Evolutionary conservation across 2,888 invertebrate species (phyloP).

Genomic region (Macrostomum cliftonense): DNA sequence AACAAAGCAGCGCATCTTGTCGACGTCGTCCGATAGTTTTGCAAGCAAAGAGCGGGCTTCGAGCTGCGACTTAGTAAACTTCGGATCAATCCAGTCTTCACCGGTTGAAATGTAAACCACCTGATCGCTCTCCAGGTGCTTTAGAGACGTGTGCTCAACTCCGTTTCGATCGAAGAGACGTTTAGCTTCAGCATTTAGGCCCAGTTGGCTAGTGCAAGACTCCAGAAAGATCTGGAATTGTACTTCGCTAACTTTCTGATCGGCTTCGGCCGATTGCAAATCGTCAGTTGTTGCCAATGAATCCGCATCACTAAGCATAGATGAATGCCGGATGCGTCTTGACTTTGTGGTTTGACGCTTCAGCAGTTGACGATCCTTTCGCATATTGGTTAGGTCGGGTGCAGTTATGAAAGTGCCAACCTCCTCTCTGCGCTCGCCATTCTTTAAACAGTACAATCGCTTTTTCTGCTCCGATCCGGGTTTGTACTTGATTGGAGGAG

Average conservation of each 20-base stretch:
- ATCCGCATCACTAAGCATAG: not conserved
- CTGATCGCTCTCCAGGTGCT: conserved; percentile 25
- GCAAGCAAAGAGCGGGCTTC: conserved; percentile 27
- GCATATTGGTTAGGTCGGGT: conserved; percentile 31
- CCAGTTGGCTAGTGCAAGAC: conserved; percentile 26
- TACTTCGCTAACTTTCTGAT: conserved; percentile 6
- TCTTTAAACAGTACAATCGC: conserved; percentile 26
- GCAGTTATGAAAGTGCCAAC: conserved; percentile 27
- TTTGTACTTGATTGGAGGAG: conserved; percentile 22
- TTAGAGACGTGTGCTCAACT: conserved; percentile 28
- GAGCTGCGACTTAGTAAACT: conserved; percentile 27
- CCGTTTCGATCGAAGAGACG: conserved; percentile 32
- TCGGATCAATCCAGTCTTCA: conserved; percentile 33
- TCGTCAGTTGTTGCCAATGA: conserved; percentile 10
- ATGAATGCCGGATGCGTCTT: too few relatives aligned
- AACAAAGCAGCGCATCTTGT: conserved; percentile 31
- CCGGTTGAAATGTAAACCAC: conserved; percentile 32
- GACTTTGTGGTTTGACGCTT: too few relatives aligned
- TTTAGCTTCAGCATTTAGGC: conserved; percentile 32
- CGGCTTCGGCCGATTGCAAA: not conserved
- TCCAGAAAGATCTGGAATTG: conserved; percentile 27
- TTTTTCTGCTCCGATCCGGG: conserved; percentile 17
- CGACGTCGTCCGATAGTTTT: conserved; percentile 29
- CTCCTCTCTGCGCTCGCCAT: conserved; percentile 26
- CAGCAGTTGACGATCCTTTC: conserved; percentile 1